Conservation (phyloP, 1,140 invertebrate species). For the Oedothorax gibbosus region DNA sequence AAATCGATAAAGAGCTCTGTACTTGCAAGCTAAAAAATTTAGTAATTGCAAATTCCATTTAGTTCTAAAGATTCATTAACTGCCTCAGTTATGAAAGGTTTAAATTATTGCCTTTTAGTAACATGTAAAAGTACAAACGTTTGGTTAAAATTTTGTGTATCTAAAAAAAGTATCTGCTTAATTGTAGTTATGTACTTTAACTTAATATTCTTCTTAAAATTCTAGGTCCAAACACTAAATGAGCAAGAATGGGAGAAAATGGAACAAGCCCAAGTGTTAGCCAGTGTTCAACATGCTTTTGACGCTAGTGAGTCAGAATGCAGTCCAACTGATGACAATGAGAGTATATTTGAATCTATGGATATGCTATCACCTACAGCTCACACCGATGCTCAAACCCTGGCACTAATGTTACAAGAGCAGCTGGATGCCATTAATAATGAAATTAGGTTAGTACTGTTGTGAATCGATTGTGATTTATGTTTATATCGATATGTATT, state of each 20-base stretch:
- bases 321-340: slow-evolving; percentile 79
- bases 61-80: too few relatives aligned
- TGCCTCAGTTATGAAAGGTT: too few relatives aligned
- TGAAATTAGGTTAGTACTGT: slow-evolving; percentile 86
- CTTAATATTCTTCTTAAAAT: slow-evolving; percentile 49
- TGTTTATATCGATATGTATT: too few relatives aligned
- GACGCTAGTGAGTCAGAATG: slow-evolving; percentile 86
- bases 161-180: too few relatives aligned
- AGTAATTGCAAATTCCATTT: too few relatives aligned
- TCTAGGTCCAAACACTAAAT: slow-evolving; percentile 71
- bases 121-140: too few relatives aligned
- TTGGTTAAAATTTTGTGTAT: too few relatives aligned
- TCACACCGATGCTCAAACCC: slow-evolving; percentile 91
- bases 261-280: slow-evolving; percentile 92
- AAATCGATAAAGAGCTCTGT: too few relatives aligned
- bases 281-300: slow-evolving; percentile 90
- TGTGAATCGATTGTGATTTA: too few relatives aligned
- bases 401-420: slow-evolving; percentile 98
- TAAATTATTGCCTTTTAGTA: too few relatives aligned
- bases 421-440: slow-evolving; percentile 99
- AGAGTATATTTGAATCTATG: slow-evolving; percentile 74
- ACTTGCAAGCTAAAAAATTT: too few relatives aligned
- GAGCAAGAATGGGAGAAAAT: slow-evolving; percentile 93
- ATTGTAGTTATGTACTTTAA: too few relatives aligned
- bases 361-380: slow-evolving; percentile 74